Evolutionary conservation across 1,140 invertebrate genomes (phyloP).

Genomic region (Aphaenogaster floridana): DNA sequence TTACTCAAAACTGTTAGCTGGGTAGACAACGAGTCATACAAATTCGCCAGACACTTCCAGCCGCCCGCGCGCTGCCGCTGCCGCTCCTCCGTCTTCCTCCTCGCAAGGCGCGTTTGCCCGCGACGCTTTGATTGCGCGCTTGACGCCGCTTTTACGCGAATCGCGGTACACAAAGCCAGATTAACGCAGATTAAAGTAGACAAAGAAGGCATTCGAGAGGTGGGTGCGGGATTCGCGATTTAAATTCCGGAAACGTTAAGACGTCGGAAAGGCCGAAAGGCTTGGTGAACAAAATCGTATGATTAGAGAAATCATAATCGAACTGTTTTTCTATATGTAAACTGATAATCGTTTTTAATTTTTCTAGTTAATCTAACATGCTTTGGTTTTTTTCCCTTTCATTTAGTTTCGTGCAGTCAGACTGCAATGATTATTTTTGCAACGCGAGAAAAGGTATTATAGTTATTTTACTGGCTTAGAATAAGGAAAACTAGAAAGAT

Average conservation of each 20-base stretch:
- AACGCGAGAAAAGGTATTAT: too few species aligned
- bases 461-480: background rate
- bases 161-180: constrained; percentile 32
- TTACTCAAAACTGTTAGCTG: constrained; percentile 59
- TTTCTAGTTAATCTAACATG: background rate
- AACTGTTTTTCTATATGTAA: background rate
- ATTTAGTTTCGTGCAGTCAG: background rate
- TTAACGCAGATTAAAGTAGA: constrained; percentile 39
- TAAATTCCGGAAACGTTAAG: constrained; percentile 30
- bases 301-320: background rate
- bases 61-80: background rate
- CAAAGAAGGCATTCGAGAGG: background rate
- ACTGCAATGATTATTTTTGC: background rate
- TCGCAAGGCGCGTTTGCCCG: constrained; percentile 1
- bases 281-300: background rate
- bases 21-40: constrained; percentile 58
- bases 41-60: constrained; percentile 54
- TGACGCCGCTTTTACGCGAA: constrained; percentile 23
- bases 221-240: background rate
- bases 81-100: background rate
- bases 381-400: background rate
- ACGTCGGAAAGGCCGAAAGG: background rate
- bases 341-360: constrained; percentile 11
- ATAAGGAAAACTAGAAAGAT: background rate
- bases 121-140: constrained; percentile 51